A percentile compares a stretch with the other conserved stretches of the same genome.
Conservation (phyloP, 2,888 invertebrate genomes). For the Drosophila mayaguana region DNA sequence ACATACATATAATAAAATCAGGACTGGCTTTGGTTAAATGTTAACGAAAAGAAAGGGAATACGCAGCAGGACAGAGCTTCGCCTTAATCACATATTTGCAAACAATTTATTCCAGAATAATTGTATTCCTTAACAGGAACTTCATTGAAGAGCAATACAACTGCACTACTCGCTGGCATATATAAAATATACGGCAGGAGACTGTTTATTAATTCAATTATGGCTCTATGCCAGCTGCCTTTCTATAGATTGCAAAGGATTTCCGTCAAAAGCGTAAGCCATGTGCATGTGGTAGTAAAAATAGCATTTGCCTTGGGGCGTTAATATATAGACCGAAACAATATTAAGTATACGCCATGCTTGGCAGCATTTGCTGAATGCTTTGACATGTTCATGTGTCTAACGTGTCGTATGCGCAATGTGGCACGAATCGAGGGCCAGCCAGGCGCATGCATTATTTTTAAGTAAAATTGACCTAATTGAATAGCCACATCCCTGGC, state of each 20-base stretch:
- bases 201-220: slow-evolving; percentile 1
- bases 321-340: neutral
- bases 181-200: neutral
- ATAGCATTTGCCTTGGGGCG: no score
- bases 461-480: slow-evolving; percentile 36
- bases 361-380: slow-evolving; percentile 14
- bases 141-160: neutral
- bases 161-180: neutral
- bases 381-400: slow-evolving; percentile 18
- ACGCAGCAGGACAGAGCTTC: no score
- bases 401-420: slow-evolving; percentile 40
- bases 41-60: neutral
- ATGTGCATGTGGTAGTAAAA: neutral
- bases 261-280: neutral
- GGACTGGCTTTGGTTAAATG: neutral
- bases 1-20: slow-evolving; percentile 4
- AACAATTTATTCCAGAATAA: no score
- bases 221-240: neutral
- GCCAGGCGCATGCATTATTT: slow-evolving; percentile 23
- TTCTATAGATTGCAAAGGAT: neutral
- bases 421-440: neutral
- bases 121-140: neutral
- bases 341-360: slow-evolving; percentile 33
- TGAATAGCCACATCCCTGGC: slow-evolving; percentile 26
- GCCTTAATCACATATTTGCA: no score